Conservation (phyloP, 2,888 invertebrate genomes). For the Folsomia candida region DNA sequence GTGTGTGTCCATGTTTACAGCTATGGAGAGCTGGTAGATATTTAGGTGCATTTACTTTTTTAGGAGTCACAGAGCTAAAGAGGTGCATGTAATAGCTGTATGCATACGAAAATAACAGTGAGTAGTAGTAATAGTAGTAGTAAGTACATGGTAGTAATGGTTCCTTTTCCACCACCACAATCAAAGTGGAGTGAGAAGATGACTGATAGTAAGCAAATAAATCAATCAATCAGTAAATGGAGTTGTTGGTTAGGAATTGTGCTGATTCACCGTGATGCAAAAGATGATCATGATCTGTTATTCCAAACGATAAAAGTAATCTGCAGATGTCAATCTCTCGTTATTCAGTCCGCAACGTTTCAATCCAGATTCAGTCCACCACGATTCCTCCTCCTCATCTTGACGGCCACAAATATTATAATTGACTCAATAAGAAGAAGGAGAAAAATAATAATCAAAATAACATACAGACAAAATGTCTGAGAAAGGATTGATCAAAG, state of each 20-base stretch:
- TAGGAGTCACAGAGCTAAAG: too few species aligned
- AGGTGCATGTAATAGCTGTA: too few species aligned
- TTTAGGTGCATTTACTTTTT: too few species aligned
- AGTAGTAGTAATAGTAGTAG: background rate
- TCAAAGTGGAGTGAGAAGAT: background rate
- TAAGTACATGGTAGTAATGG: too few species aligned
- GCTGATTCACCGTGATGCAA: conserved; percentile 7
- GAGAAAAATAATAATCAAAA: background rate
- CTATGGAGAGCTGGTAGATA: too few species aligned
- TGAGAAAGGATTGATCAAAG: background rate
- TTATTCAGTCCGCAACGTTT: background rate
- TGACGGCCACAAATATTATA: background rate
- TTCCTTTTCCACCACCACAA: background rate
- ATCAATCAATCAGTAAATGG: conserved; percentile 8
- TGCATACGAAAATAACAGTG: background rate
- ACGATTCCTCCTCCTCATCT: background rate
- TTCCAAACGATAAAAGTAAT: conserved; percentile 8
- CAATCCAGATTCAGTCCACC: background rate
- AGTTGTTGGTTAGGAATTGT: conserved; percentile 1
- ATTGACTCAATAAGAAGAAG: background rate
- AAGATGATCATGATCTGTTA: conserved; percentile 7
- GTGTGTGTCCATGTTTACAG: too few species aligned
- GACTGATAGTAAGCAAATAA: conserved; percentile 7
- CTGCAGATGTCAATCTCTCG: conserved; percentile 4
- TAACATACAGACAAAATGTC: too few species aligned